These are phyloP conservation scores for Trichopoda pennipes DNA, from an alignment of 2,888 invertebrate genomes.

Conservation along the genomic window DNA sequence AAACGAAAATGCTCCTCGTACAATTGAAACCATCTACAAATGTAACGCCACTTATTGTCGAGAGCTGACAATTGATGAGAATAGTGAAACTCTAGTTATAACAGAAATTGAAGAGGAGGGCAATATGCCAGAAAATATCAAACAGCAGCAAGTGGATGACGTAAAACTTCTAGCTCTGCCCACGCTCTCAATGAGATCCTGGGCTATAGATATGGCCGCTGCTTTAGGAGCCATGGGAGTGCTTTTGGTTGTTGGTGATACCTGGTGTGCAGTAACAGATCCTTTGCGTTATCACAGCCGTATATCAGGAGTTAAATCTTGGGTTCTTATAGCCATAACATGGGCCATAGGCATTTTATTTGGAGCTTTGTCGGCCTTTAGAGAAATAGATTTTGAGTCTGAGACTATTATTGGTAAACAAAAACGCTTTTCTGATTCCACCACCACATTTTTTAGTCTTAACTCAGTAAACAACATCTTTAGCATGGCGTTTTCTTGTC, in stretches of 20 bases:
- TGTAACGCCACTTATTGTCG: slow-evolving; percentile 77
- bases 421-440: slow-evolving; percentile 70
- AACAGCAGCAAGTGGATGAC: slow-evolving; percentile 38
- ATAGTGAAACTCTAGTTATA: slow-evolving; percentile 75
- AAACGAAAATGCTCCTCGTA: slow-evolving; percentile 43
- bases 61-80: slow-evolving; percentile 76
- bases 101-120: slow-evolving; percentile 76
- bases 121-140: background rate
- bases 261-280: slow-evolving; percentile 84
- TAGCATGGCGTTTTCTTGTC: slow-evolving; percentile 77
- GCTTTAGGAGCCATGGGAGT: slow-evolving; percentile 80
- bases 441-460: slow-evolving; percentile 72
- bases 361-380: slow-evolving; percentile 80
- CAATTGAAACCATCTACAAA: slow-evolving; percentile 76
- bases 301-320: slow-evolving; percentile 81
- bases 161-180: slow-evolving; percentile 49
- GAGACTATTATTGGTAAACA: slow-evolving; percentile 75
- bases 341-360: slow-evolving; percentile 80
- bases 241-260: slow-evolving; percentile 82
- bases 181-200: slow-evolving; percentile 71
- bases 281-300: slow-evolving; percentile 83
- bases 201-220: slow-evolving; percentile 80
- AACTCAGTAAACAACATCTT: slow-evolving; percentile 65
- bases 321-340: slow-evolving; percentile 80
- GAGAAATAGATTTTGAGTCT: slow-evolving; percentile 78